phyloP scores from a whole-genome alignment of 2,797 vertebrate species.

The Propithecus deckenii region DNA sequence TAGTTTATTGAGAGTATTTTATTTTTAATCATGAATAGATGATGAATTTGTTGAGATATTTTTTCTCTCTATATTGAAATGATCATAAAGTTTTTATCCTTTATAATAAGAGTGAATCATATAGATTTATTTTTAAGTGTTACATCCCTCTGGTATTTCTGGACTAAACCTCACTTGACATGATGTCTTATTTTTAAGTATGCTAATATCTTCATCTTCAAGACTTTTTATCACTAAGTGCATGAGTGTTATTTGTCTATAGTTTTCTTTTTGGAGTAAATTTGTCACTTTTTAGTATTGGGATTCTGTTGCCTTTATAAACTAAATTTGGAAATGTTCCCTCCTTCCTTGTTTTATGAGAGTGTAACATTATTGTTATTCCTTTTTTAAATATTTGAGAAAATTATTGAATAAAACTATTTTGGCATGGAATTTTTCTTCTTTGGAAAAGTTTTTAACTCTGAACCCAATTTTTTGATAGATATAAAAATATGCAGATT shows the following conservation, averaged over 20 bases:
- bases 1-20: neutral
- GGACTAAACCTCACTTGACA: neutral
- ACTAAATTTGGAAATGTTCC: neutral
- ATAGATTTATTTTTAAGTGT: constrained; percentile 24
- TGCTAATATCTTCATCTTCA: neutral
- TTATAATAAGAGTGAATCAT: neutral
- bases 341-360: neutral
- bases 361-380: neutral
- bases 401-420: neutral
- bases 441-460: neutral
- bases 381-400: neutral
- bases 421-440: neutral
- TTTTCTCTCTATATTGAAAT: neutral
- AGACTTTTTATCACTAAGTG: neutral
- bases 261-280: neutral
- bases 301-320: neutral
- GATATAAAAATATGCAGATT: neutral
- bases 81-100: neutral
- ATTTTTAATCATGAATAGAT: neutral
- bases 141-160: neutral
- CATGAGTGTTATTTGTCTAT: neutral
- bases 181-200: neutral
- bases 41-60: neutral
- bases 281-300: neutral
- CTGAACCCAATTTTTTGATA: neutral